Conservation (phyloP, 2,888 invertebrate genomes). For the Rosalia funebris region DNA sequence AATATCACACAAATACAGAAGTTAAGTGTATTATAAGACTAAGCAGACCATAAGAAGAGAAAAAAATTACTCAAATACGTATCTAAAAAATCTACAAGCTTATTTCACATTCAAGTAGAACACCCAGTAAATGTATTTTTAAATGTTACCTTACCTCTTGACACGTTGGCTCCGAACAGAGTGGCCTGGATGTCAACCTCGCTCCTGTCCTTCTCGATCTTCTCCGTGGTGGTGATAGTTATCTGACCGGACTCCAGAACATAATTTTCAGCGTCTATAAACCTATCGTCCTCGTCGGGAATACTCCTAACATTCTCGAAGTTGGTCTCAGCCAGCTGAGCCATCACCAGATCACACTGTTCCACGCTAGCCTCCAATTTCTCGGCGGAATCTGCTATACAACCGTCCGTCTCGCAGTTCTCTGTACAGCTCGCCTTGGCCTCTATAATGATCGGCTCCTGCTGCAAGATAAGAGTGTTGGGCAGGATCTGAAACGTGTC, state of each 20-base stretch:
- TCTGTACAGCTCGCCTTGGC: constrained; percentile 54
- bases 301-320: constrained; percentile 32
- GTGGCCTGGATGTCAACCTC: constrained; percentile 60
- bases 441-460: constrained; percentile 54
- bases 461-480: constrained; percentile 61
- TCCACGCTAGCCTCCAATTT: constrained; percentile 62
- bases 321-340: constrained; percentile 18
- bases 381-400: constrained; percentile 56
- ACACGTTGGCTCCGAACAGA: constrained; percentile 57
- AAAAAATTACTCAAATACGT: no score
- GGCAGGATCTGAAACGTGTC: constrained; percentile 57
- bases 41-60: no score
- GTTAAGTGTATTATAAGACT: no score
- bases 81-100: no score
- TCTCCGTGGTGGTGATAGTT: constrained; percentile 50
- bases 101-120: no score
- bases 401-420: constrained; percentile 52
- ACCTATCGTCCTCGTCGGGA: constrained; percentile 70
- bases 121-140: no score
- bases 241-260: constrained; percentile 75
- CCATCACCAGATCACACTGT: constrained; percentile 62
- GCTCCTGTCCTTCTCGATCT: constrained; percentile 49
- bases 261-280: constrained; percentile 83
- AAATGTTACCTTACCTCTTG: constrained; percentile 38
- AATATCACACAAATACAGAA: no score